phyloP scores from a whole-genome alignment of 2,113 vertebrate genomes.

The Canis aureus region DNA sequence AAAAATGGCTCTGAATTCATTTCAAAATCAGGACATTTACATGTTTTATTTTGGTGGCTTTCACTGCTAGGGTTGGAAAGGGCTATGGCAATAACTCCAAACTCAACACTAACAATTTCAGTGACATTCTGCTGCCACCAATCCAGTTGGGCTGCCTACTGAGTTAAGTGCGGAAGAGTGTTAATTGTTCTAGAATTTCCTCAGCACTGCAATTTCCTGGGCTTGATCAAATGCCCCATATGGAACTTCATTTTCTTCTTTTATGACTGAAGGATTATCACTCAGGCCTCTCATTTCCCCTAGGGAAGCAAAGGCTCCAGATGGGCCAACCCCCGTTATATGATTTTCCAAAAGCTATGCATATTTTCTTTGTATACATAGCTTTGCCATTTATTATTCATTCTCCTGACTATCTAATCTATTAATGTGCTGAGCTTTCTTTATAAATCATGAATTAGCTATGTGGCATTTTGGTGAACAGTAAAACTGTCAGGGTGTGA shows the following conservation, averaged over 20 bases:
- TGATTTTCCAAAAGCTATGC: conserved; percentile 57
- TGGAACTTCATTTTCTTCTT: conserved; percentile 61
- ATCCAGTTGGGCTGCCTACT: not conserved
- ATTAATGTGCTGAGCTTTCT: conserved; percentile 65
- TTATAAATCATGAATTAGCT: conserved; percentile 77
- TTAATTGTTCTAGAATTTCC: conserved; percentile 63
- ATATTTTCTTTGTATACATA: conserved; percentile 57
- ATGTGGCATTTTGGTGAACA: conserved; percentile 54
- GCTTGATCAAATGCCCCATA: conserved; percentile 52
- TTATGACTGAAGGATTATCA: conserved; percentile 66
- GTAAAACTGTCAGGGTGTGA: conserved; percentile 42
- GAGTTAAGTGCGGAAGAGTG: not conserved
- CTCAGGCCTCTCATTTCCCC: conserved; percentile 31
- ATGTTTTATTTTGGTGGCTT: too few relatives aligned
- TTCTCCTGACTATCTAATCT: conserved; percentile 44
- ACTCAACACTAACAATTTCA: not conserved
- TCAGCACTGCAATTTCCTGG: conserved; percentile 44
- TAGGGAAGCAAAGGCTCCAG: conserved; percentile 9
- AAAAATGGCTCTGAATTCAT: not conserved
- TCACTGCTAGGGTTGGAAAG: not conserved
- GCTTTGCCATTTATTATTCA: conserved; percentile 72
- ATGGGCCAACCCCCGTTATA: not conserved
- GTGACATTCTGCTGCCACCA: not conserved
- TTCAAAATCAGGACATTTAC: not conserved
- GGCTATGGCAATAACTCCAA: not conserved